Base-by-base conservation (phyloP, 2,888 invertebrate genomes). In the Schizotus pectinicornis region DNA sequence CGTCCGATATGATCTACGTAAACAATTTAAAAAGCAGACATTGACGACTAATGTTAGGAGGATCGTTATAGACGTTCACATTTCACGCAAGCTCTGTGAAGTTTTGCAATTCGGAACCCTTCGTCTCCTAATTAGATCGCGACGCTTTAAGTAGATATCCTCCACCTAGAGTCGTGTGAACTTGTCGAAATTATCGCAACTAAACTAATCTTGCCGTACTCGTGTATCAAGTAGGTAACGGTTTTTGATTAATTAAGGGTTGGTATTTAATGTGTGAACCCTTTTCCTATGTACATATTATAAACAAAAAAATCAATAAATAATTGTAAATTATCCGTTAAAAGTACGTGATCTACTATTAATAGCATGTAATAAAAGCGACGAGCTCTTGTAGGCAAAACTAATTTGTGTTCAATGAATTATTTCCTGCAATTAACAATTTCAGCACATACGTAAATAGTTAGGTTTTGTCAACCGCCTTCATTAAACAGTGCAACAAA, bases 51-150 rank as follows among this genome's bases (percentile, higher is more conserved):
- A 56, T 56, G 55, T 48, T 49, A 42, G 47, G 35, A 56, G 37
- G 55, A 56, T 56, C 55, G 55, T 56, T 56, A 56, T 56, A 49
- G 49, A 49, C 48, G 55, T 49, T 56, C 55, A 56, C 55, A 56
- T 56, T 56, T 56, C 55, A 56, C 55, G 55, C 55, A 54, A 59
- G 59, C 59, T 59, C 54, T 45, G 54, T 50, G 33, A 59, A 54
- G 52, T 59, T n/a, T 59, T 54, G 39, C 45, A 59, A 59, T 54
- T 45, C 46, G 39, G 43, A 41, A 48, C 13, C 42, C 52, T 52
- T 58, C 51, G 59, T 49, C 54, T 54, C 54, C 54, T 59, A 59
- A 59, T 54, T 59, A 54, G 54, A 54, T 54, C 8, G 54, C 46
- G 48, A 31, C 50, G 38, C 34, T 59, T 58, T 59, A 59, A 59